Percentiles rank a stretch among this genome's conserved stretches.
phyloP scores from a whole-genome alignment of 2,113 vertebrate species.

The Nymphicus hollandicus region DNA sequence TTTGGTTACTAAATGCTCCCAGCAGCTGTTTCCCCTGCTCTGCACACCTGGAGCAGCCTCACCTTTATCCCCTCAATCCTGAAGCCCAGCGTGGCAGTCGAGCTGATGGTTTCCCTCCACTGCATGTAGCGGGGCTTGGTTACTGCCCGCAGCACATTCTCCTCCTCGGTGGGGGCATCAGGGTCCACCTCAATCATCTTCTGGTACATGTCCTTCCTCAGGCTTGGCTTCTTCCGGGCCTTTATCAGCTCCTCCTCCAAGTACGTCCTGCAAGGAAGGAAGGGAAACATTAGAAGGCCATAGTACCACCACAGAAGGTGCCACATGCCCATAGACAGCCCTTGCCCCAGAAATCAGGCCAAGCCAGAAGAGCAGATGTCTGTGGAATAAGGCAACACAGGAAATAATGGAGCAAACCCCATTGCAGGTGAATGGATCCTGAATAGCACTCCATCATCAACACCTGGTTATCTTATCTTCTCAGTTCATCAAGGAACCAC shows the following conservation, averaged over 20 bases:
- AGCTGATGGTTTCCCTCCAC: conserved; percentile 98
- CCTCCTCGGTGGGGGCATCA: conserved; percentile 83
- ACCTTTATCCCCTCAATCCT: conserved; percentile 99
- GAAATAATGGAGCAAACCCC: not conserved
- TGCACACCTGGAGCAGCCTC: not conserved
- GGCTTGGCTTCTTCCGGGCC: conserved; percentile 92
- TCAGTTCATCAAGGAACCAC: not conserved
- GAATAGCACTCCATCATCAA: not conserved
- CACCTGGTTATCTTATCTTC: not conserved
- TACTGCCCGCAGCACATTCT: conserved; percentile 83
- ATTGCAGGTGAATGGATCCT: fast-evolving
- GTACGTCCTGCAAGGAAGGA: conserved; percentile 80
- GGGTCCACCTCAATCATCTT: conserved; percentile 98
- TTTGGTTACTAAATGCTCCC: fast-evolving
- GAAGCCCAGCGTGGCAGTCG: conserved; percentile 92
- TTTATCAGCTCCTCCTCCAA: conserved; percentile 95
- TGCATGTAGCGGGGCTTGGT: conserved; percentile 99
- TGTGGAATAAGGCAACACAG: not conserved
- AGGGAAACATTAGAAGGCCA: not conserved
- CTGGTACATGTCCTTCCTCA: conserved; percentile 95
- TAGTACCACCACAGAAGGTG: fast-evolving
- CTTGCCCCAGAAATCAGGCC: not conserved
- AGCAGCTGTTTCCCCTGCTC: not conserved
- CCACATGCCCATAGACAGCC: not conserved
- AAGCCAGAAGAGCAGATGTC: not conserved